These are phyloP conservation scores for Maconellicoccus hirsutus DNA, from an alignment of 1,140 invertebrate genomes.

Conservation along the genomic window DNA sequence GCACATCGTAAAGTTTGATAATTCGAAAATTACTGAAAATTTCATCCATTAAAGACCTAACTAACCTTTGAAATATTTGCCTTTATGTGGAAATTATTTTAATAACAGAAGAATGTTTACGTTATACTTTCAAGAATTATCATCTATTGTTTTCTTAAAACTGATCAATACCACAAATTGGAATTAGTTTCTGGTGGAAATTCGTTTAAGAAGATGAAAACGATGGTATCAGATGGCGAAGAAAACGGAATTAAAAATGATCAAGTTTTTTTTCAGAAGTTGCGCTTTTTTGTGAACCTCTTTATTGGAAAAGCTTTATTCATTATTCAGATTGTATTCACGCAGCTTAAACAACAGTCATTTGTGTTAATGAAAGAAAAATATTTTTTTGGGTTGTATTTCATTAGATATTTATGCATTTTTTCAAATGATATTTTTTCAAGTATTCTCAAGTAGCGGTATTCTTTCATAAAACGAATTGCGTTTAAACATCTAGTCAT, in stretches of 20 bases:
- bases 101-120: neutral
- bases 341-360: neutral
- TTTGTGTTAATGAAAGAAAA: neutral
- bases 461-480: no score
- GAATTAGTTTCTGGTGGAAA: neutral
- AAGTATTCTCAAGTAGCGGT: no score
- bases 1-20: conserved; percentile 1
- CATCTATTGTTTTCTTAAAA: neutral
- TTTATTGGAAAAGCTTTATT: neutral
- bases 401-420: no score
- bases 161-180: neutral
- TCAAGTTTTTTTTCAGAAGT: neutral
- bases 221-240: neutral
- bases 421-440: no score
- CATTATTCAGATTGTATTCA: neutral
- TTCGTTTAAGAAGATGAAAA: neutral
- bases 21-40: neutral
- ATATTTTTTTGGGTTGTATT: no score
- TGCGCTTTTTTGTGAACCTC: neutral
- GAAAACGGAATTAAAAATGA: neutral
- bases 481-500: no score
- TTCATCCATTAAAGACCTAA: neutral
- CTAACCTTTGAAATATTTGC: neutral
- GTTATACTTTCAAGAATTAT: neutral
- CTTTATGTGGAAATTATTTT: neutral